phyloP scores from a whole-genome alignment of 2,797 vertebrate species.

The Gymnocypris eckloni region DNA sequence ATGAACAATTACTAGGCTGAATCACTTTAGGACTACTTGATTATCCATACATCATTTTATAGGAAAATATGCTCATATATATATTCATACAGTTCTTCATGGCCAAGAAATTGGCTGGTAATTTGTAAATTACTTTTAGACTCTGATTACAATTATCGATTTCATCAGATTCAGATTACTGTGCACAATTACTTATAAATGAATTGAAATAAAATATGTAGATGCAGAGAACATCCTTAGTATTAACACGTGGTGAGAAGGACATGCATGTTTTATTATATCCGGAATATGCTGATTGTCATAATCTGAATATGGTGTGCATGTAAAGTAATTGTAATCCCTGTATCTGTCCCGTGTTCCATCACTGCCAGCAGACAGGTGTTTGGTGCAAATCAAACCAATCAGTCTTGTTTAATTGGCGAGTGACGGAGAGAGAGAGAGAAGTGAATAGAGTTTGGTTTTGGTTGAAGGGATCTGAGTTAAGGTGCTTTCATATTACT shows the following conservation, averaged over 20 bases:
- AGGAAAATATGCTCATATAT: background rate
- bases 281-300: background rate
- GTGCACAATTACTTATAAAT: background rate
- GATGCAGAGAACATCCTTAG: too few species aligned
- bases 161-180: background rate
- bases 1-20: background rate
- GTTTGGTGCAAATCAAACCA: conserved; percentile 53
- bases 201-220: background rate
- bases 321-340: conserved; percentile 44
- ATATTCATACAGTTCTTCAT: background rate
- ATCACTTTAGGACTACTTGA: background rate
- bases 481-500: conserved; percentile 50
- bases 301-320: conserved; percentile 20
- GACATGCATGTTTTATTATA: background rate
- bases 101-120: background rate
- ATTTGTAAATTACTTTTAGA: background rate
- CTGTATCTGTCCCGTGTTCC: conserved; percentile 33
- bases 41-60: background rate
- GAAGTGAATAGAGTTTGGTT: conserved; percentile 43
- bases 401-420: conserved; percentile 58
- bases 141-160: background rate
- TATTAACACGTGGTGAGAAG: background rate
- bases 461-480: conserved; percentile 54
- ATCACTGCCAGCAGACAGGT: conserved; percentile 55
- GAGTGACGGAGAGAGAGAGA: conserved; percentile 44